These are phyloP conservation scores for Sarcophaga rosellei DNA, from an alignment of 2,888 invertebrate species.

Conservation along the genomic window DNA sequence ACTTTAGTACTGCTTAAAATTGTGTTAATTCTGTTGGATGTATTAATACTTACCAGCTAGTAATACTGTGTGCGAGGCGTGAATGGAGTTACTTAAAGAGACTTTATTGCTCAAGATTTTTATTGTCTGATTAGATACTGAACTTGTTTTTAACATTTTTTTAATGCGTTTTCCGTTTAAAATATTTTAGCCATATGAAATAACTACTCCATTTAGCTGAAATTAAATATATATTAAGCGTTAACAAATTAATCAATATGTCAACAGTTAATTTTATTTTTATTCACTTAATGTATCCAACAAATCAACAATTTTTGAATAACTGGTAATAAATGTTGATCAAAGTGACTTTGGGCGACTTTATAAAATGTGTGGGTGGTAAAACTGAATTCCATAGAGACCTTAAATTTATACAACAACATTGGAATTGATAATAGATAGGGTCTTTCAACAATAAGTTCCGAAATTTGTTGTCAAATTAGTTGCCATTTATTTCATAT, in stretches of 20 bases:
- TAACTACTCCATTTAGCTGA: conserved; percentile 45
- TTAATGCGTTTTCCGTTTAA: neutral
- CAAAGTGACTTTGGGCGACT: too few species aligned
- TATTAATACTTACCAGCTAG: neutral
- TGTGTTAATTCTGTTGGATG: too few species aligned
- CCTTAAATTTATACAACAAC: too few species aligned
- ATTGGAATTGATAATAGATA: too few species aligned
- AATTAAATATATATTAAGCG: conserved; percentile 54
- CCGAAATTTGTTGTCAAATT: too few species aligned
- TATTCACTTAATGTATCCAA: neutral
- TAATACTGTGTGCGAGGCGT: conserved; percentile 23
- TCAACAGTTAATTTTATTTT: conserved; percentile 34
- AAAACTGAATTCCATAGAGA: too few species aligned
- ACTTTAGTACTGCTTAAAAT: too few species aligned
- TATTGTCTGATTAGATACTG: conserved; percentile 13
- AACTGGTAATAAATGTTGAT: neutral
- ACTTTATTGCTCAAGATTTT: conserved; percentile 10
- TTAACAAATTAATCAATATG: conserved; percentile 57
- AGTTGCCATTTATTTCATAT: too few species aligned
- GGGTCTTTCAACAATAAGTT: too few species aligned
- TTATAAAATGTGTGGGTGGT: too few species aligned
- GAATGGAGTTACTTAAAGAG: neutral
- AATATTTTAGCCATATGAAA: conserved; percentile 24
- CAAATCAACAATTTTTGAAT: neutral
- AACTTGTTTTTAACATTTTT: conserved; percentile 43